Evolutionary conservation across 2,888 invertebrate species (phyloP).

Genomic region (Drosophila pseudotalamancana): DNA sequence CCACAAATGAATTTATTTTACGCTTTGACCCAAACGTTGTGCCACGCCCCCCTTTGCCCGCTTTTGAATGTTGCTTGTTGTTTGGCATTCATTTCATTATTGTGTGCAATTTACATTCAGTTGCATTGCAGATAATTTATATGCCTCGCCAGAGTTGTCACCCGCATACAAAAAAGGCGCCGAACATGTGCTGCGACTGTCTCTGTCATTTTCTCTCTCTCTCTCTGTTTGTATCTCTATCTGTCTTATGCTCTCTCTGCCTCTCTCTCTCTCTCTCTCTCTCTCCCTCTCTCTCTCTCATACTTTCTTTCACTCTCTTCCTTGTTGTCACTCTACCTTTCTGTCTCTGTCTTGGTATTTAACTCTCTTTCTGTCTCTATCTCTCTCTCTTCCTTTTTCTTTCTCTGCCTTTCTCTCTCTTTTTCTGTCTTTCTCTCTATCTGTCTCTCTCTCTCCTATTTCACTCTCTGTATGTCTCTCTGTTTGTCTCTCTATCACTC

Average conservation of each 20-base stretch:
- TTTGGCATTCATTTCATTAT: too few relatives aligned
- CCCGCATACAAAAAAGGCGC: slow-evolving; percentile 18
- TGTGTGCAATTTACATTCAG: slow-evolving; percentile 62
- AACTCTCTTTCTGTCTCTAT: too few relatives aligned
- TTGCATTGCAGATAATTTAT: slow-evolving; percentile 55
- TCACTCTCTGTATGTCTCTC: background rate
- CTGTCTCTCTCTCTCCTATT: background rate
- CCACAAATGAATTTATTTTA: slow-evolving; percentile 75
- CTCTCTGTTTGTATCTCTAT: too few relatives aligned
- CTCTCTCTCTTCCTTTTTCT: too few relatives aligned
- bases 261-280: background rate
- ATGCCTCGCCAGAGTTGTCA: slow-evolving; percentile 40
- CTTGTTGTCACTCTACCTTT: too few relatives aligned
- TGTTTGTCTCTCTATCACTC: too few relatives aligned
- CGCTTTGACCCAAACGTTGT: slow-evolving; percentile 31
- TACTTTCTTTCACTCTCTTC: too few relatives aligned
- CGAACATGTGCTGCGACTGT: slow-evolving; percentile 25
- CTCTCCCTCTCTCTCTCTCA: too few relatives aligned
- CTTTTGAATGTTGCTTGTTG: background rate
- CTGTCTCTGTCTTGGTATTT: too few relatives aligned
- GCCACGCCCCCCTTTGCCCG: background rate
- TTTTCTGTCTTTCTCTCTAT: background rate
- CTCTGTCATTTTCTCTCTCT: too few relatives aligned
- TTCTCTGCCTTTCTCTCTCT: background rate
- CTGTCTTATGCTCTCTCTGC: too few relatives aligned